Conservation (phyloP, 2,797 vertebrate genomes). For the Miichthys miiuy region DNA sequence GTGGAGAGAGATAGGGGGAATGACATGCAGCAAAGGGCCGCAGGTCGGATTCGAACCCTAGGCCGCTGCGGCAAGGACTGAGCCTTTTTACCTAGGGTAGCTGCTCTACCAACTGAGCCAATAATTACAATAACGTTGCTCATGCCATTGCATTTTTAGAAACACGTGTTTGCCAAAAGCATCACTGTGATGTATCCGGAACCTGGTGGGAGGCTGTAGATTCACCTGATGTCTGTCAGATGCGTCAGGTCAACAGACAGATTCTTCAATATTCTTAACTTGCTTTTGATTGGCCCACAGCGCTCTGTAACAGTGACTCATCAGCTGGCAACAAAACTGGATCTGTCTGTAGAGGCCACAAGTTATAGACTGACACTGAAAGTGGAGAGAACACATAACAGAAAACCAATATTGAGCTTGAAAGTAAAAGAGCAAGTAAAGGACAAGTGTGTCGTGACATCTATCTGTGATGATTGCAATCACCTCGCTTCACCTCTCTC, state of each 20-base stretch:
- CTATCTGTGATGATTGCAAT: too few species aligned
- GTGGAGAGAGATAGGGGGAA: too few species aligned
- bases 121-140: neutral
- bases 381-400: neutral
- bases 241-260: neutral
- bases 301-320: constrained; percentile 14
- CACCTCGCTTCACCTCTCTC: too few species aligned
- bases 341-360: neutral
- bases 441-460: too few species aligned
- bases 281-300: constrained; percentile 16
- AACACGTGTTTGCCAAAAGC: neutral
- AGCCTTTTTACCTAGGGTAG: too few species aligned
- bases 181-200: neutral
- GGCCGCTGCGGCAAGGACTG: too few species aligned
- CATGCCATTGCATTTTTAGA: neutral
- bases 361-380: neutral
- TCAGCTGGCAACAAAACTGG: neutral
- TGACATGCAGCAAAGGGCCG: too few species aligned
- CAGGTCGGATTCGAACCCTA: too few species aligned
- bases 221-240: constrained; percentile 11
- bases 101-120: neutral
- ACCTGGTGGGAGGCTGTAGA: neutral
- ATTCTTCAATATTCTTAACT: constrained; percentile 8
- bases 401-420: neutral
- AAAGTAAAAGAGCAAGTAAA: neutral